Evolutionary conservation across 2,797 vertebrate species (phyloP).

Genomic region (Chelonia mydas): DNA sequence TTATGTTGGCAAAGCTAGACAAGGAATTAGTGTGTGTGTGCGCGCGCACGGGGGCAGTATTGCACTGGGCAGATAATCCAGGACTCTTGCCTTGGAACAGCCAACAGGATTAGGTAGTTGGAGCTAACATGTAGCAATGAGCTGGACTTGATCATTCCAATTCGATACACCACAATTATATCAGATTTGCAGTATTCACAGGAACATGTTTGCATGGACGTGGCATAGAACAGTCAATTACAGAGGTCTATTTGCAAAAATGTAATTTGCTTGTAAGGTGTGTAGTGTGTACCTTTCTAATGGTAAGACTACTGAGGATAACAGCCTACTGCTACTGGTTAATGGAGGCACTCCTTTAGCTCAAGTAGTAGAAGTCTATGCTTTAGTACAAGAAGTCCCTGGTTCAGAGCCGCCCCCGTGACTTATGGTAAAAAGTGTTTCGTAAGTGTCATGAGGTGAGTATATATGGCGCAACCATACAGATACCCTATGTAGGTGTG

Average conservation of each 20-base stretch:
- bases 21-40: not conserved
- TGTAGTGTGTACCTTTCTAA: not conserved
- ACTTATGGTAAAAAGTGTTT: not conserved
- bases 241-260: not conserved
- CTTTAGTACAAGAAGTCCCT: not conserved
- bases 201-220: not conserved
- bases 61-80: not conserved
- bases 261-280: not conserved
- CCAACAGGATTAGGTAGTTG: not conserved
- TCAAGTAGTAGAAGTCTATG: not conserved
- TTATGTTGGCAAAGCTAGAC: not conserved
- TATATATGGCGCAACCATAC: not conserved
- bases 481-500: not conserved
- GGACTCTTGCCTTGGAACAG: not conserved
- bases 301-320: not conserved
- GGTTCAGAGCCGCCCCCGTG: not conserved
- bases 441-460: not conserved
- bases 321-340: not conserved
- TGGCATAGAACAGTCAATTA: not conserved
- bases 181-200: rapidly evolving
- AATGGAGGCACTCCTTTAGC: not conserved
- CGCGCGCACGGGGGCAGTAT: not conserved
- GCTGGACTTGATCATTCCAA: not conserved
- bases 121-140: not conserved
- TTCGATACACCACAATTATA: not conserved